Evolutionary conservation across 1,140 invertebrate species (phyloP), one percentile per base, ranked within the genome.

Genomic region (Geopemphigus sp.): DNA sequence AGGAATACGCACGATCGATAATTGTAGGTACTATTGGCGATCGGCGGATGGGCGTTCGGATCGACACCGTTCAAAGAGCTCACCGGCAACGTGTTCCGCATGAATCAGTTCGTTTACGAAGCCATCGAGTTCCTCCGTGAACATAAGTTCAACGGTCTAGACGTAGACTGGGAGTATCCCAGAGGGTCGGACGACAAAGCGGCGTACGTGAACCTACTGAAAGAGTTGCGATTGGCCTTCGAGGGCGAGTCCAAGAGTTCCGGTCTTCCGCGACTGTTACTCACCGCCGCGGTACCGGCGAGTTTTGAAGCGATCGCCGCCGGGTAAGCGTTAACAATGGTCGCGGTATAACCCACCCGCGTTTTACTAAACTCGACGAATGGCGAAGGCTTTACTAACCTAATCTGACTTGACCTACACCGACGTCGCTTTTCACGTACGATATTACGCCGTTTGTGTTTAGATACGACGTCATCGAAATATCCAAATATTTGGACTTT

Each of bases 161-260:
- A 98, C 83, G 92, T 98, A 1, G 95, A 98, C 84, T 98, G 96
- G 96, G 95, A 98, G 87, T 97, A 97, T 86, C 95, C 96, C 5
- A 90, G 94, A 84, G 94, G 94, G 22, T 90, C 91, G 8, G 94
- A 96, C 83, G 95, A 98, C 84, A 88, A 92, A 54, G 87, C 90
- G 1, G 90, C 93, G 19, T 95, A 94, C 83, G 90, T 94, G 0
- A 92, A 91, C 84, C 87, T 96, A 1, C 85, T 95, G 32, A 91
- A 92, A 83, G 95, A 97, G 86, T 86, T 97, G 0, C 88, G 94
- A 45, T 86, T 95, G 19, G 94, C 95, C 0, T 96, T 97, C 84
- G 95, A 97, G 85, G 95, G 94, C 2, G 94, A 96, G 88, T 89
- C 90, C 0, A 90, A 90, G 81, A 87, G 86, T 81, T 92, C 92